Evolutionary conservation across 2,797 vertebrate species (phyloP).

Genomic region (Sebastes aleutianus): DNA sequence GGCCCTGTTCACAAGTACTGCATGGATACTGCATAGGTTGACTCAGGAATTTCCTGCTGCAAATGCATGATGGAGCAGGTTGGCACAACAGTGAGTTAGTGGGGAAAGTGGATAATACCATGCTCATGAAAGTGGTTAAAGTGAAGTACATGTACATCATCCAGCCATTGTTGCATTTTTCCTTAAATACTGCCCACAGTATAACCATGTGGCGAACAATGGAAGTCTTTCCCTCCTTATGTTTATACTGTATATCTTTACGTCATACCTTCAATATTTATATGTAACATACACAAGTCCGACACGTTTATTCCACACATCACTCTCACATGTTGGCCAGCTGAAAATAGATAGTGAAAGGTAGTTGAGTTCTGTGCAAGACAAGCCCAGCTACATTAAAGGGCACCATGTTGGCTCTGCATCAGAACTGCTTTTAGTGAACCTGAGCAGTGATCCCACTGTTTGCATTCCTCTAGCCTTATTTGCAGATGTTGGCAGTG

Average conservation of each 20-base stretch:
- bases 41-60: slow-evolving; percentile 16
- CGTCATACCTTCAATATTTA: slow-evolving; percentile 1
- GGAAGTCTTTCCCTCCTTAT: not conserved
- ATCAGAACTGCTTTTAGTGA: not conserved
- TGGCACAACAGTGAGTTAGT: not conserved
- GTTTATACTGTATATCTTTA: not conserved
- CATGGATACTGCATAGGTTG: not conserved
- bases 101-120: not conserved
- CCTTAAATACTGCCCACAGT: not conserved
- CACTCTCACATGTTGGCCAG: not conserved
- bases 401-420: not conserved
- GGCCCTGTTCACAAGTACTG: not conserved
- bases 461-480: not conserved
- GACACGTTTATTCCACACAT: not conserved
- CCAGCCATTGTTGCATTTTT: not conserved
- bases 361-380: not conserved
- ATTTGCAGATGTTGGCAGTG: not conserved
- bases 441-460: not conserved
- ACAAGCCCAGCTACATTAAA: not conserved
- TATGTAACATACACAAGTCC: not conserved
- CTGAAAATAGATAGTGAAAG: not conserved
- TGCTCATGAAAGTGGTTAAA: not conserved
- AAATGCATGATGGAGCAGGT: not conserved
- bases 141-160: not conserved
- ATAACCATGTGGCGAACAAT: not conserved